Evolutionary conservation across 1,140 invertebrate genomes (phyloP).

Genomic region (Apis laboriosa): DNA sequence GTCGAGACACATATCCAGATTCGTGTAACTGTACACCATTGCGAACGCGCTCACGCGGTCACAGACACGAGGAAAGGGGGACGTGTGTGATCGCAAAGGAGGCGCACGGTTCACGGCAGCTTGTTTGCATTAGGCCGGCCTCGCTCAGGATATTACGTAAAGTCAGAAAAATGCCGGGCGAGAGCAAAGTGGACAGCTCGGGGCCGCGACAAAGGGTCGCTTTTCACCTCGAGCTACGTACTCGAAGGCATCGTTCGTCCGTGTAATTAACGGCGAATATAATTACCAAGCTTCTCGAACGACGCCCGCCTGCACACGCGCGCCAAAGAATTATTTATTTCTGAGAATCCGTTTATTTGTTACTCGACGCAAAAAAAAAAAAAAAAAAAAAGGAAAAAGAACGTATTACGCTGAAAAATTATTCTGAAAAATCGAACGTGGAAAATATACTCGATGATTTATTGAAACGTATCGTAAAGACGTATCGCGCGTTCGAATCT

Average conservation of each 20-base stretch:
- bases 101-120: slow-evolving; percentile 54
- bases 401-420: too few relatives aligned
- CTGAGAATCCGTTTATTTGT: too few relatives aligned
- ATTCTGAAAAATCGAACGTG: too few relatives aligned
- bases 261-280: slow-evolving; percentile 77
- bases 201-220: slow-evolving; percentile 72
- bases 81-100: slow-evolving; percentile 47
- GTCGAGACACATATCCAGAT: too few relatives aligned
- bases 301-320: neutral
- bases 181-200: slow-evolving; percentile 72
- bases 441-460: too few relatives aligned
- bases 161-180: slow-evolving; percentile 74
- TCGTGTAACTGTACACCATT: neutral
- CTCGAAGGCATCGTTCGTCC: slow-evolving; percentile 72
- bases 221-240: slow-evolving; percentile 72
- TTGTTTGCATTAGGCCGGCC: slow-evolving; percentile 65
- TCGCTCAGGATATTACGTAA: slow-evolving; percentile 78
- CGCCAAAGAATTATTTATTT: too few relatives aligned
- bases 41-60: neutral
- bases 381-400: too few relatives aligned
- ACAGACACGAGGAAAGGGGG: slow-evolving; percentile 18
- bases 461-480: neutral
- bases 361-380: too few relatives aligned
- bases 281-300: slow-evolving; percentile 55
- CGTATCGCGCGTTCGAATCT: slow-evolving; percentile 13